These are phyloP conservation scores for cat (Felis catus) DNA, from an alignment of 2,113 vertebrate genomes.

Conservation along the genomic window DNA sequence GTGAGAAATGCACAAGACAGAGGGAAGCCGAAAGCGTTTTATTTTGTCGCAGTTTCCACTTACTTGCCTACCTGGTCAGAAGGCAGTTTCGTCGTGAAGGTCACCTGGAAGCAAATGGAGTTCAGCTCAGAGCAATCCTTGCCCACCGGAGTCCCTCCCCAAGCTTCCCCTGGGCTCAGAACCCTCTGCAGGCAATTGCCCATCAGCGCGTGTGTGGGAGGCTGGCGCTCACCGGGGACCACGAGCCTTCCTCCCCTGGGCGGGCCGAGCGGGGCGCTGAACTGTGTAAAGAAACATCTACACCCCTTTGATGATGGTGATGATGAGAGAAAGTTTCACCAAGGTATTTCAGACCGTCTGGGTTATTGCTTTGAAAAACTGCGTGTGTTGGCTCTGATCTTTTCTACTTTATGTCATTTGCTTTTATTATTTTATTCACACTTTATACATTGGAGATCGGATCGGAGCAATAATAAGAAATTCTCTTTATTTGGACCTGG, in stretches of 20 bases:
- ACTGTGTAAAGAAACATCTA: not conserved
- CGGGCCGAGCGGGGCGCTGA: not conserved
- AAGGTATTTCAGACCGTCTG: not conserved
- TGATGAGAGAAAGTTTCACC: not conserved
- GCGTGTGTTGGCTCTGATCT: not conserved
- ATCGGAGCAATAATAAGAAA: constrained; percentile 63
- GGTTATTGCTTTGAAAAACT: not conserved
- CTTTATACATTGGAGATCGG: constrained; percentile 44
- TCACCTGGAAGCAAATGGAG: not conserved
- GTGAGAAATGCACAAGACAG: rapidly evolving
- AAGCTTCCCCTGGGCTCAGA: not conserved
- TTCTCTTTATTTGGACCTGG: constrained; percentile 67
- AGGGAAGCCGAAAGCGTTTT: not conserved
- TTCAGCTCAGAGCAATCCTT: not conserved
- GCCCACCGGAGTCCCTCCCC: not conserved
- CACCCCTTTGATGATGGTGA: not conserved
- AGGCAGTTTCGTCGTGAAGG: not conserved
- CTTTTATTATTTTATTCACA: constrained; percentile 64
- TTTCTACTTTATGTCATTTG: constrained; percentile 43
- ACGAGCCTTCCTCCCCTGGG: not conserved
- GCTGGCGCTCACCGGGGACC: not conserved
- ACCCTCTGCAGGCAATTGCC: not conserved
- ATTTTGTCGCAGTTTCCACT: not conserved
- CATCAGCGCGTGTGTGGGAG: not conserved
- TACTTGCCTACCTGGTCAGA: not conserved